Conservation (phyloP, 2,888 invertebrate genomes). For the Sipha maydis region DNA sequence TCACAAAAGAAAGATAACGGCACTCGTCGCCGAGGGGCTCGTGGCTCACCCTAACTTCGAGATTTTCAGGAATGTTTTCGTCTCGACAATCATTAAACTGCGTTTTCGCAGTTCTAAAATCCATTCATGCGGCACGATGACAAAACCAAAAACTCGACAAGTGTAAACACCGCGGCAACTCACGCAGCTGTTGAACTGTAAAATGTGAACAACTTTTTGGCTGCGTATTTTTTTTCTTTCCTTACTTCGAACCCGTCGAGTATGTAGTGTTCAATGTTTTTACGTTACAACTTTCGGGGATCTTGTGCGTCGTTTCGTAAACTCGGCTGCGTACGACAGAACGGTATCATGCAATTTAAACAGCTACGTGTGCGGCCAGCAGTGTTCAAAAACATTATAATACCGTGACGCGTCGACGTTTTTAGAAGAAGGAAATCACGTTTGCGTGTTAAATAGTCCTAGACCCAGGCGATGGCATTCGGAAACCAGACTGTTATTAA, state of each 20-base stretch:
- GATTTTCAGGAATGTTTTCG: constrained; percentile 43
- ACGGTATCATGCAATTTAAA: background rate
- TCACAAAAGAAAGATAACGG: background rate
- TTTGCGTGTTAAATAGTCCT: background rate
- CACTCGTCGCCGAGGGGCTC: background rate
- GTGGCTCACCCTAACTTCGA: background rate
- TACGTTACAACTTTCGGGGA: background rate
- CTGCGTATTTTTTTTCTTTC: background rate
- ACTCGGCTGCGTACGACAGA: too few relatives aligned
- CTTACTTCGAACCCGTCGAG: background rate
- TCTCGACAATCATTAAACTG: constrained; percentile 7
- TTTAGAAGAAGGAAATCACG: background rate
- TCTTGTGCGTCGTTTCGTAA: background rate
- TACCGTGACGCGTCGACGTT: background rate
- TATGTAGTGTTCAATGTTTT: too few relatives aligned
- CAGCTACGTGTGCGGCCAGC: background rate
- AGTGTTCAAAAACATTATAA: background rate
- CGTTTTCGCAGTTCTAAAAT: constrained; percentile 10
- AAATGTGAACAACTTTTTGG: background rate
- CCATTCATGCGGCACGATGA: constrained; percentile 32
- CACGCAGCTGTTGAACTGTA: background rate
- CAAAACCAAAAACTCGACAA: constrained; percentile 41
- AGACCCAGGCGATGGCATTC: background rate
- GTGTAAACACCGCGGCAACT: background rate
- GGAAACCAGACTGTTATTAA: background rate